These are phyloP conservation scores for Brachirus orientalis DNA, from an alignment of 2,113 vertebrate genomes.

Conservation along the genomic window DNA sequence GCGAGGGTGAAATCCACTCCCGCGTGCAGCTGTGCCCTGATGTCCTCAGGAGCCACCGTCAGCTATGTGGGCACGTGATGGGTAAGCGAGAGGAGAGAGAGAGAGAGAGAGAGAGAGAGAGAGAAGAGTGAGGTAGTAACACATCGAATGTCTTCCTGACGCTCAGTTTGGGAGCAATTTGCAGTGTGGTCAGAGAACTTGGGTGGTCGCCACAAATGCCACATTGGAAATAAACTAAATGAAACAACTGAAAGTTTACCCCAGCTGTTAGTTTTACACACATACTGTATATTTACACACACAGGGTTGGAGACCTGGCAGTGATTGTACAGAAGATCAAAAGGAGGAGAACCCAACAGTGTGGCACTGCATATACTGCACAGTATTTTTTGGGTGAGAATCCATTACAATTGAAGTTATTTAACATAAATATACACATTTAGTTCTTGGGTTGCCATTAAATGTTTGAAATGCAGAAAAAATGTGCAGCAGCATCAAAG, in stretches of 20 bases:
- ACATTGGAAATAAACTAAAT: conserved; percentile 42
- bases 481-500: too few relatives aligned
- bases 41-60: conserved; percentile 48
- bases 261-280: conserved; percentile 42
- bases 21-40: conserved; percentile 57
- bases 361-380: too few relatives aligned
- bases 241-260: conserved; percentile 34
- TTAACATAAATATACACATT: too few relatives aligned
- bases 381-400: too few relatives aligned
- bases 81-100: conserved; percentile 22
- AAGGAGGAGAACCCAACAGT: neutral
- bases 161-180: conserved; percentile 22
- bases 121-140: neutral
- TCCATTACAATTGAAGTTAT: too few relatives aligned
- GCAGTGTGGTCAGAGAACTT: conserved; percentile 41
- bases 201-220: conserved; percentile 43
- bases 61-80: conserved; percentile 46
- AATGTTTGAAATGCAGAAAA: too few relatives aligned
- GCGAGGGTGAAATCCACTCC: conserved; percentile 48
- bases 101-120: neutral
- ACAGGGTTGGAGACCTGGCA: conserved; percentile 18
- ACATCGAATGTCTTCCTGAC: conserved; percentile 7
- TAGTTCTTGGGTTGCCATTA: too few relatives aligned
- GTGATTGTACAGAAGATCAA: conserved; percentile 2
- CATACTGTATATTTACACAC: conserved; percentile 5